phyloP scores from a whole-genome alignment of 2,797 vertebrate genomes.

The Liasis olivaceus region DNA sequence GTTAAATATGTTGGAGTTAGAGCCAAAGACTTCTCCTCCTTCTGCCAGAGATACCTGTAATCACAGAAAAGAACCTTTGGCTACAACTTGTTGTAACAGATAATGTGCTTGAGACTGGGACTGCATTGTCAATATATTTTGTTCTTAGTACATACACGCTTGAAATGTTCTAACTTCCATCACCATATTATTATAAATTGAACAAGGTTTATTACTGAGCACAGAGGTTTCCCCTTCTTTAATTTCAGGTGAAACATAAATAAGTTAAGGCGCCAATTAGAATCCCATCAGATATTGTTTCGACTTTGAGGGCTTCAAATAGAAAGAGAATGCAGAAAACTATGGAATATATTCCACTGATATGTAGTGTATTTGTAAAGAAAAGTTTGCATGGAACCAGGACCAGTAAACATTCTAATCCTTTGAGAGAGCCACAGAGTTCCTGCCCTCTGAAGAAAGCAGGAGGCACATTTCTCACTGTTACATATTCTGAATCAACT shows the following conservation, averaged over 20 bases:
- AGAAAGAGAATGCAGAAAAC: not conserved
- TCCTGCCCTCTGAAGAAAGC: not conserved
- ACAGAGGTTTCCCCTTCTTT: not conserved
- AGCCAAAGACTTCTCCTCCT: not conserved
- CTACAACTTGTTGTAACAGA: not conserved
- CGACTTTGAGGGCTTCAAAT: conserved; percentile 17
- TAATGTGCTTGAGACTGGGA: not conserved
- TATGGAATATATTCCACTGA: not conserved
- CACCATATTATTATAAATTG: not conserved
- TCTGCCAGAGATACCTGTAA: not conserved
- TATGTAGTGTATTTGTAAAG: not conserved
- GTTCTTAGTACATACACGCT: not conserved
- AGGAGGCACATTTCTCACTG: not conserved
- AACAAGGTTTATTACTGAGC: not conserved
- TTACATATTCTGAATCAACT: not conserved
- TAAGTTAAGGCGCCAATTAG: conserved; percentile 20
- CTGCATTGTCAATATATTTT: not conserved
- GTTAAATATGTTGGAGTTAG: not conserved
- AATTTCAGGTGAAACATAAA: conserved; percentile 22
- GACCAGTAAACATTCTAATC: not conserved
- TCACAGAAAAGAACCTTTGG: not conserved
- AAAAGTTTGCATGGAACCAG: not conserved
- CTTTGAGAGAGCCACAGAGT: not conserved
- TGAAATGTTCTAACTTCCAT: conserved; percentile 34
- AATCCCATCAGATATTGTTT: conserved; percentile 20